phyloP scores from a whole-genome alignment of 2,113 vertebrate genomes.

The Mobula birostris region DNA sequence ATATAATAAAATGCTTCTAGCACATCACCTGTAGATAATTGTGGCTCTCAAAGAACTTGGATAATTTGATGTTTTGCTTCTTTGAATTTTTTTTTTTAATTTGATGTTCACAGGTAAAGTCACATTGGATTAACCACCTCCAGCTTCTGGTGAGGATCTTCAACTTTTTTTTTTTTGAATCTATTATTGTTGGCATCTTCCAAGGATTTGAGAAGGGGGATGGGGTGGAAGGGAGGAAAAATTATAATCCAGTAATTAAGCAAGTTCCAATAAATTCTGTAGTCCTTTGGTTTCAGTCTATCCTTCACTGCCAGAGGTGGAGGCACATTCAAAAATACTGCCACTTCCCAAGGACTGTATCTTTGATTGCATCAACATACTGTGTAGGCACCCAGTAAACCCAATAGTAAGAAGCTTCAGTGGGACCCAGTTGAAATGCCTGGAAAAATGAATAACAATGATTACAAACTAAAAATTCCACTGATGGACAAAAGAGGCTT shows the following conservation, averaged over 20 bases:
- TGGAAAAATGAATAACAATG: constrained; percentile 51
- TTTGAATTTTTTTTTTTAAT: not conserved
- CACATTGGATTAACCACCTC: constrained; percentile 67
- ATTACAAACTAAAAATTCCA: not conserved
- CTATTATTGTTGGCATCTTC: constrained; percentile 39
- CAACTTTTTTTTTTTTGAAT: constrained; percentile 52
- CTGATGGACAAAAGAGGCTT: not conserved
- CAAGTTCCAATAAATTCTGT: constrained; percentile 45
- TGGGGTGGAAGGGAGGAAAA: not conserved
- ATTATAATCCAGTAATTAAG: not conserved
- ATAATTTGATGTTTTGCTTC: constrained; percentile 20
- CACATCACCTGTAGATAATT: not conserved
- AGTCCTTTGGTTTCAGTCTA: constrained; percentile 68
- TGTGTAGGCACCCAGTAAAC: constrained; percentile 98
- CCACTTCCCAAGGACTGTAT: constrained; percentile 99
- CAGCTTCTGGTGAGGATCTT: constrained; percentile 56
- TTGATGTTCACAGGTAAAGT: constrained; percentile 72
- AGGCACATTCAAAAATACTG: constrained; percentile 99
- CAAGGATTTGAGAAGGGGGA: not conserved
- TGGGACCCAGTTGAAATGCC: constrained; percentile 98
- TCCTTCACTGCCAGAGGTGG: constrained; percentile 86
- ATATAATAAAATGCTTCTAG: constrained; percentile 22
- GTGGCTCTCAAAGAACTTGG: constrained; percentile 4
- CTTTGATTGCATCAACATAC: constrained; percentile 99
- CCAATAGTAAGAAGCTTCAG: constrained; percentile 99